These are phyloP conservation scores for Meloidogyne exigua DNA, from an alignment of 1,140 invertebrate species.

Conservation along the genomic window DNA sequence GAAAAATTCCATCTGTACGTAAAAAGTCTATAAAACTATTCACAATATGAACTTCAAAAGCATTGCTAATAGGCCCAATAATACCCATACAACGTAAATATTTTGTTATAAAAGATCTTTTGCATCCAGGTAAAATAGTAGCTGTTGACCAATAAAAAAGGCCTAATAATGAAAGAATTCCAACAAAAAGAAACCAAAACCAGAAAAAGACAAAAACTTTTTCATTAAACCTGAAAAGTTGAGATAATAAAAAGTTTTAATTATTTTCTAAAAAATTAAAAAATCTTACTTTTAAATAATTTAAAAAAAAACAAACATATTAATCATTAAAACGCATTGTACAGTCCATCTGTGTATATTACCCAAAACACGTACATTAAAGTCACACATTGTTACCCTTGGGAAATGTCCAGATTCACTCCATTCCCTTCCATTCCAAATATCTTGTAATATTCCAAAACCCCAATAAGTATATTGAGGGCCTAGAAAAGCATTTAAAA, in stretches of 20 bases:
- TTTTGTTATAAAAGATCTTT: constrained; percentile 42
- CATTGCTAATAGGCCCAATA: constrained; percentile 35
- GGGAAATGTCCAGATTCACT: constrained; percentile 56
- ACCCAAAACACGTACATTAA: constrained; percentile 65
- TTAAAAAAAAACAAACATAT: constrained; percentile 32
- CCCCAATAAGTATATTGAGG: constrained; percentile 67
- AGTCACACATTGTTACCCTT: constrained; percentile 67
- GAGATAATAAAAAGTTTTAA: neutral
- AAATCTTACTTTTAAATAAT: neutral
- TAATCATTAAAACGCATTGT: constrained; percentile 66
- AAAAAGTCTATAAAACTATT: constrained; percentile 62
- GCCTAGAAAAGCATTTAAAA: constrained; percentile 67
- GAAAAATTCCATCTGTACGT: constrained; percentile 63
- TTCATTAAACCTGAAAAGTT: constrained; percentile 77
- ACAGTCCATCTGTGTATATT: constrained; percentile 64
- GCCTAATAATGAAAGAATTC: constrained; percentile 56
- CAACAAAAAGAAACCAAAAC: constrained; percentile 63
- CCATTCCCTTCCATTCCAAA: constrained; percentile 65
- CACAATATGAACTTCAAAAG: constrained; percentile 39
- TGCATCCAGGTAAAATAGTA: constrained; percentile 35
- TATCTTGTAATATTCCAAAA: constrained; percentile 64
- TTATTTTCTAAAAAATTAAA: neutral
- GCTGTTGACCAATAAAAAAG: constrained; percentile 58
- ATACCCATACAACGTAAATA: constrained; percentile 47
- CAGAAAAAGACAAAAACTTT: constrained; percentile 61